These are phyloP conservation scores for Irena cyanogastra DNA, from an alignment of 2,113 vertebrate species.

Conservation along the genomic window DNA sequence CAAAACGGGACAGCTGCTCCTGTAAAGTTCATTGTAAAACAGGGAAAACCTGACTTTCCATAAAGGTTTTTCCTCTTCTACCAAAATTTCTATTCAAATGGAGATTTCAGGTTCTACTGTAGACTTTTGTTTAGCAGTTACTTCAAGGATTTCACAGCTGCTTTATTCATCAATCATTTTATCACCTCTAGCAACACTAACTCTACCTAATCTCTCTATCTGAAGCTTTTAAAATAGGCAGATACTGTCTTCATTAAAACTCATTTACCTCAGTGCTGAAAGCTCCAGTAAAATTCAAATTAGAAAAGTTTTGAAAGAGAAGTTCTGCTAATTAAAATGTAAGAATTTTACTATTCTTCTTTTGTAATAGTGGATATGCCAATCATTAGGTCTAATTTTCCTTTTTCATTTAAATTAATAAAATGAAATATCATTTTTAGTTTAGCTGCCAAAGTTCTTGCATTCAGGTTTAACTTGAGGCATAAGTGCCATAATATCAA, in stretches of 20 bases:
- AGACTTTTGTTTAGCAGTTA: neutral
- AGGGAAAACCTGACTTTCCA: neutral
- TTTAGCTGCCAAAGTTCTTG: neutral
- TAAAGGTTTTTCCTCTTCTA: neutral
- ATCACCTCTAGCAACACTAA: neutral
- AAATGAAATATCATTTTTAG: no score
- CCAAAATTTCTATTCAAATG: neutral
- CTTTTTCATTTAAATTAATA: neutral
- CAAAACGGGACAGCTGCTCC: neutral
- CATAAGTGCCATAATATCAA: neutral
- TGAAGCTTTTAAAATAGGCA: neutral
- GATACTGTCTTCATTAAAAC: neutral
- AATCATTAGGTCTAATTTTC: neutral
- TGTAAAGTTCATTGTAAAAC: neutral
- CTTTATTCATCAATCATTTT: conserved; percentile 9
- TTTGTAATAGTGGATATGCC: neutral
- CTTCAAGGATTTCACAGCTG: neutral
- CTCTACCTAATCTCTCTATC: neutral
- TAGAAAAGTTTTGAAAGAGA: neutral
- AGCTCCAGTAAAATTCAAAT: neutral
- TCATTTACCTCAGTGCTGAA: neutral
- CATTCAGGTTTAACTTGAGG: neutral
- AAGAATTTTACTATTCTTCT: neutral
- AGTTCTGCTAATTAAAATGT: neutral
- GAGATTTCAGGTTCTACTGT: neutral